Percentiles rank a stretch among this genome's conserved stretches.
These are phyloP conservation scores for Magallana ariakensis DNA, from an alignment of 1,140 invertebrate species.

Conservation along the genomic window DNA sequence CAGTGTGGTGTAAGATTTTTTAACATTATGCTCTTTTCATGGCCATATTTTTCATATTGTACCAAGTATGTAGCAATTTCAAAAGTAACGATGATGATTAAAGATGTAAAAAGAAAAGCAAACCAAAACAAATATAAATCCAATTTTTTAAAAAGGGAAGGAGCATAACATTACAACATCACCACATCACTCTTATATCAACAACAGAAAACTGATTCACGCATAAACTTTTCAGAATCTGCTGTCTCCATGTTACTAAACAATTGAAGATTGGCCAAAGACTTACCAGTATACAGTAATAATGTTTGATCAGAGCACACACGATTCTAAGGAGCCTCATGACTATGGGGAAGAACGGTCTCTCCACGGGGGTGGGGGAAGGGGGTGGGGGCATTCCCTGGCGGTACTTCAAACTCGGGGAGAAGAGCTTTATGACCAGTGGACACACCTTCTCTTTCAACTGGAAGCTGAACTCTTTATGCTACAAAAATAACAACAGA, in stretches of 20 bases:
- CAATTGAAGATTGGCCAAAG: too few species aligned
- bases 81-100: too few species aligned
- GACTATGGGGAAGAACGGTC: conserved; percentile 97
- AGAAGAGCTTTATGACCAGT: conserved; percentile 97
- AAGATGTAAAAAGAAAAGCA: too few species aligned
- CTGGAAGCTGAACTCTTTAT: conserved; percentile 95
- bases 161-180: too few species aligned
- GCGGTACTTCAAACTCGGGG: conserved; percentile 85
- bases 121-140: too few species aligned
- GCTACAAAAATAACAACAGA: conserved; percentile 83
- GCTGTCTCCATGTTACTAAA: not conserved
- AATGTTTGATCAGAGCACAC: conserved; percentile 94
- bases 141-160: too few species aligned
- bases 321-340: conserved; percentile 96
- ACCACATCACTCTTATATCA: too few species aligned
- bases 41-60: too few species aligned
- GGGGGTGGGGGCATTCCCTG: conserved; percentile 83
- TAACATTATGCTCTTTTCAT: too few species aligned
- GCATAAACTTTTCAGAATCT: not conserved
- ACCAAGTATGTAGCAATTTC: too few species aligned
- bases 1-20: too few species aligned
- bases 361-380: conserved; percentile 85
- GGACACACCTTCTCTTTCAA: conserved; percentile 98
- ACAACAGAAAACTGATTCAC: too few species aligned
- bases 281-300: conserved; percentile 93